These are phyloP conservation scores for Rhizomys pruinosus DNA, from an alignment of 2,113 vertebrate genomes.

Conservation along the genomic window DNA sequence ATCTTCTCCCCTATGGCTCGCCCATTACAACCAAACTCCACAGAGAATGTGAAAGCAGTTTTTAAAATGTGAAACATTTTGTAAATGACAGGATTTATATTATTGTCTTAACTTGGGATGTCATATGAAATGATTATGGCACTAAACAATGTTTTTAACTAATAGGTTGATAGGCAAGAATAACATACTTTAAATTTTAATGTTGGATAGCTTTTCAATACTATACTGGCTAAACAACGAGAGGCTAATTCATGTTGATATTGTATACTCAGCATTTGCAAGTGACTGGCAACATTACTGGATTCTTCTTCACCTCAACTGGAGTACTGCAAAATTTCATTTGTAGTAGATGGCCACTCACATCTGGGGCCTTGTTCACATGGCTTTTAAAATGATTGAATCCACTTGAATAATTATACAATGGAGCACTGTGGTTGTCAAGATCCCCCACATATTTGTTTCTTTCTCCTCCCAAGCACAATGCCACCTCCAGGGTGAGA, in stretches of 20 bases:
- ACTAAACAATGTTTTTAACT: slow-evolving; percentile 37
- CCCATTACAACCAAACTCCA: neutral
- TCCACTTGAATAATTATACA: slow-evolving; percentile 30
- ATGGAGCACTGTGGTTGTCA: neutral
- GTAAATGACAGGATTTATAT: neutral
- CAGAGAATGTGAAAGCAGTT: neutral
- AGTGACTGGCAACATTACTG: neutral
- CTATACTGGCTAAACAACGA: slow-evolving; percentile 22
- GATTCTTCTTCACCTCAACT: neutral
- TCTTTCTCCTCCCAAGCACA: slow-evolving; percentile 44
- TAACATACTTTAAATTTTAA: slow-evolving; percentile 37
- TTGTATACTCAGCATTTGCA: neutral
- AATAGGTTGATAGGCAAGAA: neutral
- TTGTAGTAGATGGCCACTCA: neutral
- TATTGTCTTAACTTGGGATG: slow-evolving; percentile 29
- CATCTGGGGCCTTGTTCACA: neutral
- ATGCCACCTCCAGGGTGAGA: slow-evolving; percentile 32
- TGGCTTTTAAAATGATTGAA: slow-evolving; percentile 33
- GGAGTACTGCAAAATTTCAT: neutral
- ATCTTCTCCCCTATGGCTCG: neutral
- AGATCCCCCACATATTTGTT: neutral
- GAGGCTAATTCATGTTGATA: neutral
- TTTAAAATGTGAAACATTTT: slow-evolving; percentile 40
- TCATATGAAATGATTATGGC: neutral
- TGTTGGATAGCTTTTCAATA: neutral